These are phyloP conservation scores for Caenorhabditis afra DNA, from an alignment of 2,888 invertebrate genomes.

Conservation along the genomic window DNA sequence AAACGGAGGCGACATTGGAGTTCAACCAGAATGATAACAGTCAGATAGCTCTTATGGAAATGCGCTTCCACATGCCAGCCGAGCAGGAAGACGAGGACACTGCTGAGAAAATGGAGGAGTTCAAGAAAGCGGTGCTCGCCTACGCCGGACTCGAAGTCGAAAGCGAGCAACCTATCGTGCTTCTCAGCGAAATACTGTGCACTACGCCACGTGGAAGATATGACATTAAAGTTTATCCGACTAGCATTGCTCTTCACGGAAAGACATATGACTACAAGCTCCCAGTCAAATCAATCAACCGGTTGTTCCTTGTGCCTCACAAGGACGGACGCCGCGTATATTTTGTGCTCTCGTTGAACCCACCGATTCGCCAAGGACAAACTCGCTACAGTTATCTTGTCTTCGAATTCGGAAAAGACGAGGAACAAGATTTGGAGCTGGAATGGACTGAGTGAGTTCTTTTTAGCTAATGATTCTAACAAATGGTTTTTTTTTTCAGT, in stretches of 20 bases:
- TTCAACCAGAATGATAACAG: constrained; percentile 94
- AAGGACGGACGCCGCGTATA: constrained; percentile 98
- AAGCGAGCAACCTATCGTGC: constrained; percentile 97
- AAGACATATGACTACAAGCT: constrained; percentile 99
- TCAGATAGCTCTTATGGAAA: constrained; percentile 95
- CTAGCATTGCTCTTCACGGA: constrained; percentile 93
- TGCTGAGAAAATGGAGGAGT: constrained; percentile 91
- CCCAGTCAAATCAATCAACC: constrained; percentile 94
- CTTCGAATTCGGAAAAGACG: constrained; percentile 93
- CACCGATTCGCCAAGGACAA: constrained; percentile 99
- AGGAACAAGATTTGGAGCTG: constrained; percentile 92
- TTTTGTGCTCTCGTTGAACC: constrained; percentile 95
- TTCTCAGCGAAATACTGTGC: constrained; percentile 96
- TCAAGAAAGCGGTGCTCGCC: constrained; percentile 95
- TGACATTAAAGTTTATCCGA: constrained; percentile 93
- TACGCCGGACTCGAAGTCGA: constrained; percentile 94
- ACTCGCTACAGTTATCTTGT: constrained; percentile 97
- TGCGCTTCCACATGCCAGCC: constrained; percentile 95
- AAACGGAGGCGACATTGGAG: constrained; percentile 97
- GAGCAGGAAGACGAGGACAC: constrained; percentile 87
- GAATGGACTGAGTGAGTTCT: constrained; percentile 90
- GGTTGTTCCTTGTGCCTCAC: constrained; percentile 95
- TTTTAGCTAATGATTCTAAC: not conserved
- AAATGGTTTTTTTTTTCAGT: constrained; percentile 81
- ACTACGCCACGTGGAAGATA: constrained; percentile 98